These are phyloP conservation scores for Cryptocephalus primarius DNA, from an alignment of 2,888 invertebrate species.

Conservation along the genomic window DNA sequence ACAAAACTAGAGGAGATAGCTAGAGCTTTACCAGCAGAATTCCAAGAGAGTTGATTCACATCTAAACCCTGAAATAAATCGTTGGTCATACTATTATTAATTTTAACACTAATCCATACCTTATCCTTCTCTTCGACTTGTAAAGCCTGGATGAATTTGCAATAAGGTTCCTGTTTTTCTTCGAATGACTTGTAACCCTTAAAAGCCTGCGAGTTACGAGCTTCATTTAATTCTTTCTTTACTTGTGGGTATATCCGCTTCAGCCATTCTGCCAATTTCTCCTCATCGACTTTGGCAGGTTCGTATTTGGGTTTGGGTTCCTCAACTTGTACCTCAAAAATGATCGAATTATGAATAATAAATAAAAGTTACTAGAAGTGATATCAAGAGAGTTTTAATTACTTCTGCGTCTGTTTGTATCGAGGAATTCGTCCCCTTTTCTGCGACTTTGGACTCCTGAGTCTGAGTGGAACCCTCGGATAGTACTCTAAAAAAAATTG, in stretches of 20 bases:
- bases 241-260: conserved; percentile 38
- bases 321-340: conserved; percentile 36
- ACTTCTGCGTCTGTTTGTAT: conserved; percentile 25
- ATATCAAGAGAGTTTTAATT: conserved; percentile 1
- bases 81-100: too few relatives aligned
- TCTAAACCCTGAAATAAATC: too few relatives aligned
- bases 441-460: conserved; percentile 20
- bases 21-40: conserved; percentile 32
- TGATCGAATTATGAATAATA: not conserved
- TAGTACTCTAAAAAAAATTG: conserved; percentile 21
- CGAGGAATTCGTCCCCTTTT: conserved; percentile 26
- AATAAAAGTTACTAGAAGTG: not conserved
- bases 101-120: conserved; percentile 1
- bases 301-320: conserved; percentile 7
- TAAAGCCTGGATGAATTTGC: conserved; percentile 26
- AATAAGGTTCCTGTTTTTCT: conserved; percentile 18
- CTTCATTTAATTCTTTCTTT: conserved; percentile 37
- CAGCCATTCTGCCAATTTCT: conserved; percentile 39
- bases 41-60: conserved; percentile 25
- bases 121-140: conserved; percentile 8
- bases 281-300: conserved; percentile 31
- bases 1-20: conserved; percentile 29
- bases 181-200: conserved; percentile 21
- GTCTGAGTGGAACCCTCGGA: conserved; percentile 26
- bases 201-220: conserved; percentile 27